These are phyloP conservation scores for Brachyptera putata DNA, from an alignment of 2,888 invertebrate genomes.

Conservation along the genomic window DNA sequence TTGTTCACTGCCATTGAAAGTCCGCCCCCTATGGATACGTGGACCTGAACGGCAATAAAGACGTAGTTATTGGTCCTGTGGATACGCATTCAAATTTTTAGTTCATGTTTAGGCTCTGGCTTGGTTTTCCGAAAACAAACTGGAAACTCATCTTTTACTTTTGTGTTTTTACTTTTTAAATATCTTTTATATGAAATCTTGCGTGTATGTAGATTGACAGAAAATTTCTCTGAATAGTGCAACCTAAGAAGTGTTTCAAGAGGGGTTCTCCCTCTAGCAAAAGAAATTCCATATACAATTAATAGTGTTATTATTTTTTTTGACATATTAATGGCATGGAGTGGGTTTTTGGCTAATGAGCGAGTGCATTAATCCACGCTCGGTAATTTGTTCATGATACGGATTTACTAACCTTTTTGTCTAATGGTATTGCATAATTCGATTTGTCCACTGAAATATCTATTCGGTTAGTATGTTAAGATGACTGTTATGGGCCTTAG, in stretches of 20 bases:
- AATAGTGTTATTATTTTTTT: slow-evolving; percentile 24
- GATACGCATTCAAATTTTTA: slow-evolving; percentile 30
- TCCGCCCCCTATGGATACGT: background rate
- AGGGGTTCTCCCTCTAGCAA: slow-evolving; percentile 18
- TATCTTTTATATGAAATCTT: slow-evolving; percentile 26
- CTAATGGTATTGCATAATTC: slow-evolving; percentile 31
- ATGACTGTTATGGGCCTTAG: slow-evolving; percentile 16
- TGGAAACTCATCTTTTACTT: slow-evolving; percentile 26
- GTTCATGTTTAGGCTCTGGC: slow-evolving; percentile 28
- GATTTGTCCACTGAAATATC: slow-evolving; percentile 12
- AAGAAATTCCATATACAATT: slow-evolving; percentile 20
- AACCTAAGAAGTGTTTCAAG: slow-evolving; percentile 27
- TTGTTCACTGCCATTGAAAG: slow-evolving; percentile 6
- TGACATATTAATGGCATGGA: slow-evolving; percentile 28
- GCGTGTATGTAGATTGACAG: slow-evolving; percentile 27
- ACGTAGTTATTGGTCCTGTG: slow-evolving; percentile 32
- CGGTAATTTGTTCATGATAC: slow-evolving; percentile 10
- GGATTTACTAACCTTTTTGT: slow-evolving; percentile 25
- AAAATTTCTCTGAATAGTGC: slow-evolving; percentile 24
- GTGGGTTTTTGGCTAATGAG: slow-evolving; percentile 32
- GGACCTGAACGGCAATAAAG: no score
- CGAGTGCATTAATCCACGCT: background rate
- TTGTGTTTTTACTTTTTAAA: slow-evolving; percentile 32
- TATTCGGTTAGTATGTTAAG: slow-evolving; percentile 4
- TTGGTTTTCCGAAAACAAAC: slow-evolving; percentile 25